These are phyloP conservation scores for Urocolius indicus DNA, from an alignment of 2,113 vertebrate species.

Conservation along the genomic window DNA sequence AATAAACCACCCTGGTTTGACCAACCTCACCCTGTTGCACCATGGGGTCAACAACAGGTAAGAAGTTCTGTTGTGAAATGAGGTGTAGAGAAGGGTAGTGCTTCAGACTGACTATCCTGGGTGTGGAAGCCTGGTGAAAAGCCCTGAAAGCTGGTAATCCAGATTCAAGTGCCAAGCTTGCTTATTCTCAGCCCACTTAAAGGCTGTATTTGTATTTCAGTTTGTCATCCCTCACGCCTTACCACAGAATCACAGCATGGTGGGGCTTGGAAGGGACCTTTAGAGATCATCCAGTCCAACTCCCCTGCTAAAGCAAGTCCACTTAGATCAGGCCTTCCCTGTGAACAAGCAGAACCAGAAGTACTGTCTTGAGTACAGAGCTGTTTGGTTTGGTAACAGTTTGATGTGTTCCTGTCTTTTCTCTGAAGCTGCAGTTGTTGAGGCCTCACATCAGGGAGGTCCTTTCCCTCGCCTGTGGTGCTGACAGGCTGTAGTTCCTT, in stretches of 20 bases:
- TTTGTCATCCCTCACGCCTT: fast-evolving
- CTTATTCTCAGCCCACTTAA: neutral
- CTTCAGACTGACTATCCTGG: neutral
- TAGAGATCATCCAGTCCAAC: too few species aligned
- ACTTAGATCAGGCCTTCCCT: too few species aligned
- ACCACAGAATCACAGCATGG: too few species aligned
- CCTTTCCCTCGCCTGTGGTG: fast-evolving
- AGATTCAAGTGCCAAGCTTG: neutral
- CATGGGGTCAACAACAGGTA: slow-evolving; percentile 89
- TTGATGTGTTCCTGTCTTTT: neutral
- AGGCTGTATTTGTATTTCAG: neutral
- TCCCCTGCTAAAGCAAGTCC: too few species aligned
- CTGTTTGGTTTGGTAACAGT: neutral
- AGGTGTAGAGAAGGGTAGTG: neutral
- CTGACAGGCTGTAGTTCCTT: fast-evolving
- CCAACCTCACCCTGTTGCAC: slow-evolving; percentile 88
- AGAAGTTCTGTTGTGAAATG: fast-evolving
- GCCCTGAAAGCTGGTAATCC: neutral
- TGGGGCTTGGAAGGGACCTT: too few species aligned
- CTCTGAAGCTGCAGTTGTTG: neutral
- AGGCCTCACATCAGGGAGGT: neutral
- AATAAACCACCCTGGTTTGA: slow-evolving; percentile 94
- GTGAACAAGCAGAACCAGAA: neutral
- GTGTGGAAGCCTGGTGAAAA: neutral
- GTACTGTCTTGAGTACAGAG: neutral